phyloP scores from a whole-genome alignment of 1,140 invertebrate species.

The Rhyacophila brunnea region DNA sequence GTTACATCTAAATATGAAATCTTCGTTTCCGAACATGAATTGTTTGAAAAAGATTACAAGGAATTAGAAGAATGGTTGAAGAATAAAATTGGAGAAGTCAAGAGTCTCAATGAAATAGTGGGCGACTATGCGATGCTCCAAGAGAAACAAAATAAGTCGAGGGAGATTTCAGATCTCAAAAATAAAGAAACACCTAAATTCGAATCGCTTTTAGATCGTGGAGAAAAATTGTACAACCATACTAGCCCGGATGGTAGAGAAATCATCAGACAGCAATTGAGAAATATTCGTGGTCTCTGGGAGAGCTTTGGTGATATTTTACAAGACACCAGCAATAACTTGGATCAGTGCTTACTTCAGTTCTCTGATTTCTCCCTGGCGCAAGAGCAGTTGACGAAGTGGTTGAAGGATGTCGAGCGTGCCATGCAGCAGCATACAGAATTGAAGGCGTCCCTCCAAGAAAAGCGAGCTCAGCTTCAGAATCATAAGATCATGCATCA shows the following conservation, averaged over 20 bases:
- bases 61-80: slow-evolving; percentile 75
- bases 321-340: slow-evolving; percentile 71
- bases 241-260: slow-evolving; percentile 93
- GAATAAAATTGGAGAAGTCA: slow-evolving; percentile 67
- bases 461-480: slow-evolving; percentile 90
- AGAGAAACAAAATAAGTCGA: slow-evolving; percentile 79
- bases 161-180: slow-evolving; percentile 76
- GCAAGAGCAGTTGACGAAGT: slow-evolving; percentile 89
- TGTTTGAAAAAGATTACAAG: slow-evolving; percentile 77
- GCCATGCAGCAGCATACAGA: slow-evolving; percentile 91
- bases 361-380: slow-evolving; percentile 85
- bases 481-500: slow-evolving; percentile 94
- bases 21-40: slow-evolving; percentile 81
- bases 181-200: slow-evolving; percentile 80
- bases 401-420: slow-evolving; percentile 87
- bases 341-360: slow-evolving; percentile 86
- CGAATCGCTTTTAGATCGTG: slow-evolving; percentile 82
- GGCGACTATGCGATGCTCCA: slow-evolving; percentile 84
- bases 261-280: slow-evolving; percentile 84
- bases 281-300: slow-evolving; percentile 81
- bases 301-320: slow-evolving; percentile 83
- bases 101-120: slow-evolving; percentile 79
- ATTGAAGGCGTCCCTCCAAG: slow-evolving; percentile 85
- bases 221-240: slow-evolving; percentile 88
- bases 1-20: slow-evolving; percentile 75